These are phyloP conservation scores for Andrena camellia DNA, from an alignment of 2,888 invertebrate genomes.

Conservation along the genomic window DNA sequence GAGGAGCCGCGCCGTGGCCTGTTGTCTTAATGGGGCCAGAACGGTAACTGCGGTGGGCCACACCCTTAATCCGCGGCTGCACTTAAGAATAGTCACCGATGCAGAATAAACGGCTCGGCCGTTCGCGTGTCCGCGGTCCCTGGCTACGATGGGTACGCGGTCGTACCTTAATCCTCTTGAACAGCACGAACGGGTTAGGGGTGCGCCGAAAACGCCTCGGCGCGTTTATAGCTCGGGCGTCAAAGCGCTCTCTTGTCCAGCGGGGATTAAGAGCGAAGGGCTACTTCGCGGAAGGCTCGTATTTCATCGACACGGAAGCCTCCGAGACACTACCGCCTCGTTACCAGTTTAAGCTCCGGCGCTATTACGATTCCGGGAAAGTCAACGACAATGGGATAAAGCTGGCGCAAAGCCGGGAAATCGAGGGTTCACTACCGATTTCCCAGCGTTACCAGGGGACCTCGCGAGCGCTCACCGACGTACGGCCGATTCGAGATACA, in stretches of 20 bases:
- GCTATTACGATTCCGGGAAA: not conserved
- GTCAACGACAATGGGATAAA: not conserved
- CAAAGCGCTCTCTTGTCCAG: not conserved
- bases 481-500: constrained; percentile 56
- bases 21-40: constrained; percentile 66
- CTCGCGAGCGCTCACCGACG: constrained; percentile 52
- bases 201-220: constrained; percentile 3
- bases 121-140: constrained; percentile 26
- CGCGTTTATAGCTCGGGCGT: constrained; percentile 28
- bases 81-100: constrained; percentile 55
- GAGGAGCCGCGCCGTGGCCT: constrained; percentile 50
- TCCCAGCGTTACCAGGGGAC: constrained; percentile 48
- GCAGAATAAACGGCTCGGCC: constrained; percentile 55
- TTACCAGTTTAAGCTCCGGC: not conserved
- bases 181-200: not conserved
- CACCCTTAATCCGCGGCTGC: constrained; percentile 65
- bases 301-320: constrained; percentile 34
- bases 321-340: not conserved
- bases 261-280: constrained; percentile 38
- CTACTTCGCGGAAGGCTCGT: constrained; percentile 35
- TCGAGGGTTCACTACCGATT: constrained; percentile 21
- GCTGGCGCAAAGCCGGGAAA: not conserved
- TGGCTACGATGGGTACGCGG: constrained; percentile 7
- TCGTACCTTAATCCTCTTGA: not conserved
- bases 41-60: constrained; percentile 65